Evolutionary conservation across 1,140 invertebrate genomes (phyloP).

Genomic region (Drosophila tropicalis): DNA sequence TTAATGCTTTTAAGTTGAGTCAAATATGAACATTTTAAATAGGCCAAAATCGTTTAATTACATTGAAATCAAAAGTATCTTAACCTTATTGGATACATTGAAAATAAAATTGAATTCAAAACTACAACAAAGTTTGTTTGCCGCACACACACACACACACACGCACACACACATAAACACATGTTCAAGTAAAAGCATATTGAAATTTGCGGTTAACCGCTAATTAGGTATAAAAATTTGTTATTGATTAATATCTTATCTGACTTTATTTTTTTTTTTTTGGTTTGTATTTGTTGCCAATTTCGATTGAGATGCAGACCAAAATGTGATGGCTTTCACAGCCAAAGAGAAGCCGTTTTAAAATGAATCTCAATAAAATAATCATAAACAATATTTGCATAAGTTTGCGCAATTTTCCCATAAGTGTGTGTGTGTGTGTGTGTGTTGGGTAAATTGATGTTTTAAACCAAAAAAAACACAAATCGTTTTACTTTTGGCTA

Average conservation of each 20-base stretch:
- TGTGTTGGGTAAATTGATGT: slow-evolving; percentile 45
- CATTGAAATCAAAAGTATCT: slow-evolving; percentile 43
- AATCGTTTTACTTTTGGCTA: slow-evolving; percentile 45
- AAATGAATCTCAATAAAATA: slow-evolving; percentile 17
- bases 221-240: slow-evolving; percentile 76
- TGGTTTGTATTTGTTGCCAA: neutral
- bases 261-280: slow-evolving; percentile 20
- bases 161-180: neutral
- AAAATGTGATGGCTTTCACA: slow-evolving; percentile 49
- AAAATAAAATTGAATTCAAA: slow-evolving; percentile 58
- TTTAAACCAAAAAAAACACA: slow-evolving; percentile 37
- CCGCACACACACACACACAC: slow-evolving; percentile 50
- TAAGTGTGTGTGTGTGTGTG: slow-evolving; percentile 6
- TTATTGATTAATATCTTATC: slow-evolving; percentile 51
- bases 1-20: neutral
- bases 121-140: slow-evolving; percentile 73
- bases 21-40: slow-evolving; percentile 21
- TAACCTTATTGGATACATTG: slow-evolving; percentile 66
- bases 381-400: slow-evolving; percentile 44
- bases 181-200: slow-evolving; percentile 59
- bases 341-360: neutral
- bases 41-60: slow-evolving; percentile 19
- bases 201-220: slow-evolving; percentile 78
- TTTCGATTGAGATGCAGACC: slow-evolving; percentile 27
- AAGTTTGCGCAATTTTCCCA: slow-evolving; percentile 50